Percentiles rank a stretch among this genome's conserved stretches.
These are phyloP conservation scores for Elgaria multicarinata DNA, from an alignment of 2,113 vertebrate species.

Conservation along the genomic window DNA sequence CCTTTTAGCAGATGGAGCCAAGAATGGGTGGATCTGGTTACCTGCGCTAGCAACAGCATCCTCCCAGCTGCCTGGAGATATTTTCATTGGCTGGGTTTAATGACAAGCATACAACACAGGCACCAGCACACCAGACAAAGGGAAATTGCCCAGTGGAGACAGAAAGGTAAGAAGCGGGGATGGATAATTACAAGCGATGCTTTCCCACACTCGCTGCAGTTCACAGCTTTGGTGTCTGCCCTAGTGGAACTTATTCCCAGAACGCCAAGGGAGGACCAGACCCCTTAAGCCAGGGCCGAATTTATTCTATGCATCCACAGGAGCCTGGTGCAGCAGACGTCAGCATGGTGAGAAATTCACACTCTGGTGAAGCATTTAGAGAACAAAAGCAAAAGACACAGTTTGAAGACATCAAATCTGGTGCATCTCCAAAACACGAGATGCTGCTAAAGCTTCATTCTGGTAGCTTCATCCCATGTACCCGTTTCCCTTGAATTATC, in stretches of 20 bases:
- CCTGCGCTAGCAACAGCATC: neutral
- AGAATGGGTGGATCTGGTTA: neutral
- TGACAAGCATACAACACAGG: rapidly evolving
- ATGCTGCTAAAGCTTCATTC: too few species aligned
- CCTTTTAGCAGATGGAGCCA: neutral
- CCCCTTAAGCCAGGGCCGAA: neutral
- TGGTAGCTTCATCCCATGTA: too few species aligned
- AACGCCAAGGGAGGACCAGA: neutral
- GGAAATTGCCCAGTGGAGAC: neutral
- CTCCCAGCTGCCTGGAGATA: neutral
- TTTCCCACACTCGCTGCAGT: neutral
- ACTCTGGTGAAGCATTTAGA: too few species aligned
- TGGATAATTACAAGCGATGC: neutral
- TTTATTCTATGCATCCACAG: neutral
- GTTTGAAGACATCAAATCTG: too few species aligned
- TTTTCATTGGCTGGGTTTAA: neutral
- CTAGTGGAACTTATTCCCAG: neutral
- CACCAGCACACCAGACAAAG: neutral
- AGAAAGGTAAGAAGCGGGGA: neutral
- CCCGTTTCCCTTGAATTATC: too few species aligned
- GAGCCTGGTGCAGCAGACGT: neutral
- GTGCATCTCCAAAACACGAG: too few species aligned
- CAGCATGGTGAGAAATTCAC: too few species aligned
- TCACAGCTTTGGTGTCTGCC: neutral
- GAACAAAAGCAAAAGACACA: too few species aligned